Percentiles rank a stretch among this genome's conserved stretches.
Evolutionary conservation across 2,797 vertebrate species (phyloP).

Genomic region (Synaphobranchus kaupii): DNA sequence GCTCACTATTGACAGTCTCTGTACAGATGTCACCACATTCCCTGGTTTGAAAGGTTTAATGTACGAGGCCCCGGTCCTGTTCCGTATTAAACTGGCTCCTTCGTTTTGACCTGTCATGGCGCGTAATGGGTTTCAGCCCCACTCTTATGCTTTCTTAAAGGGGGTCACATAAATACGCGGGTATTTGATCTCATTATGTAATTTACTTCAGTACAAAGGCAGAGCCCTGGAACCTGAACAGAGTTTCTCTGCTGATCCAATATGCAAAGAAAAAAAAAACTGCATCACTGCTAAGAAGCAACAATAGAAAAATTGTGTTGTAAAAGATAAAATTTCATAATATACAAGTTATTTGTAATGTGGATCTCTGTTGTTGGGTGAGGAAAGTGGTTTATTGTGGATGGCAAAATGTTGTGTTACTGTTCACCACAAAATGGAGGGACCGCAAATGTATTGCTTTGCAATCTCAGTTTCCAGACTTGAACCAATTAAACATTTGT

Average conservation of each 20-base stretch:
- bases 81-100: background rate
- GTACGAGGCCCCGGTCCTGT: background rate
- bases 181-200: background rate
- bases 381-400: background rate
- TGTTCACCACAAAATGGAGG: background rate
- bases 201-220: constrained; percentile 2
- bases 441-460: background rate
- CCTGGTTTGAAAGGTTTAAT: background rate
- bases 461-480: background rate
- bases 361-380: background rate
- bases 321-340: background rate
- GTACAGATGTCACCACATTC: background rate
- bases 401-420: background rate
- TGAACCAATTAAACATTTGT: too few relatives aligned
- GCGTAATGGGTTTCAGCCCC: background rate
- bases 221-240: background rate
- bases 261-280: too few relatives aligned
- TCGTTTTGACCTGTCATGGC: background rate
- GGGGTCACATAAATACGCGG: background rate
- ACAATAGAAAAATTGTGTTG: background rate
- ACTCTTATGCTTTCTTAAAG: background rate
- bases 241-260: background rate
- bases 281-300: background rate
- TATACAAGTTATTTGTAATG: background rate
- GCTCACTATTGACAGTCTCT: background rate